Conservation (phyloP, 2,888 invertebrate species). For the Eledona agricola region DNA sequence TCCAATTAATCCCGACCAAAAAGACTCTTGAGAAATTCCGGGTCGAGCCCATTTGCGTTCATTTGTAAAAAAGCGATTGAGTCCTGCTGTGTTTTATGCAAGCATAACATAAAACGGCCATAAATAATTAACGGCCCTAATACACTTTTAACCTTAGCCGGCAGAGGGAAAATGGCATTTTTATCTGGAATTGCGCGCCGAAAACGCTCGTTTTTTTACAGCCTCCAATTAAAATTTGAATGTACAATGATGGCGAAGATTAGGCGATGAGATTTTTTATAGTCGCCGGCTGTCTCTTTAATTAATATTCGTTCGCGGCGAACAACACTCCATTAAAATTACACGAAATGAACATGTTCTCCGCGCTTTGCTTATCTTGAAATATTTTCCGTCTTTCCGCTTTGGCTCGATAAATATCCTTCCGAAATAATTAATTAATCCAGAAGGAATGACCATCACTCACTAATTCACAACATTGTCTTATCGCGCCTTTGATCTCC, state of each 20-base stretch:
- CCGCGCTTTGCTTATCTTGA: slow-evolving; percentile 43
- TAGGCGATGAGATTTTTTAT: slow-evolving; percentile 18
- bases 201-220: slow-evolving; percentile 24
- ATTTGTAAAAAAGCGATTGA: slow-evolving; percentile 19
- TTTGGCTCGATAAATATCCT: slow-evolving; percentile 42
- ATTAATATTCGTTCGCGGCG: slow-evolving; percentile 44
- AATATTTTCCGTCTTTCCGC: slow-evolving; percentile 42
- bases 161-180: slow-evolving; percentile 16
- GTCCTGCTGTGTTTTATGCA: slow-evolving; percentile 24
- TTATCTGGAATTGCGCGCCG: slow-evolving; percentile 28
- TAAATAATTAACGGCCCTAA: slow-evolving; percentile 36
- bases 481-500: slow-evolving; percentile 42
- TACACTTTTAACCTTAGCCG: slow-evolving; percentile 25
- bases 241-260: slow-evolving; percentile 22
- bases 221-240: slow-evolving; percentile 33
- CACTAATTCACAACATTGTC: slow-evolving; percentile 48
- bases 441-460: slow-evolving; percentile 49
- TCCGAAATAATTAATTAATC: slow-evolving; percentile 50
- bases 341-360: slow-evolving; percentile 53
- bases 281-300: slow-evolving; percentile 27
- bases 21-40: slow-evolving; percentile 23
- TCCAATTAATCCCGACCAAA: slow-evolving; percentile 23
- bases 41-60: slow-evolving; percentile 20
- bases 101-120: slow-evolving; percentile 28
- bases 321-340: slow-evolving; percentile 49